These are phyloP conservation scores for Ceuthmochares aereus DNA, from an alignment of 2,113 vertebrate genomes.

Conservation along the genomic window DNA sequence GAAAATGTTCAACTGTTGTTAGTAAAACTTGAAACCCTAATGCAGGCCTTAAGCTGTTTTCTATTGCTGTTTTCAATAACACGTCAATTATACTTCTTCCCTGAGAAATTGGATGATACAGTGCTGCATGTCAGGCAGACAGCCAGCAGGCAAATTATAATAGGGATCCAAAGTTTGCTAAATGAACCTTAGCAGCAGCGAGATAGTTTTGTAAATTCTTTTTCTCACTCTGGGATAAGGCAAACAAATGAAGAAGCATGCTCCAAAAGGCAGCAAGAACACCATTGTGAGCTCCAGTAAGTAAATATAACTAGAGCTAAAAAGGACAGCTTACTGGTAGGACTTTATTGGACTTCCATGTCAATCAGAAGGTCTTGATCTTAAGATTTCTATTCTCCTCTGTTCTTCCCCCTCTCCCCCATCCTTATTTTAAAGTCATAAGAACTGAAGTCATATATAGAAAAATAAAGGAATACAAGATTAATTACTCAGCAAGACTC, in stretches of 20 bases:
- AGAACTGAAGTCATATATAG: neutral
- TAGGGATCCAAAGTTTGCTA: neutral
- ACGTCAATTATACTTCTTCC: neutral
- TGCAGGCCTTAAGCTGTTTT: neutral
- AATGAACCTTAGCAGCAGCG: neutral
- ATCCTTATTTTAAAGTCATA: neutral
- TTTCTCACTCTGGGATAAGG: neutral
- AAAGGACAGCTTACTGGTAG: neutral
- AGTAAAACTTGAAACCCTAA: neutral
- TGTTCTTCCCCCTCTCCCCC: fast-evolving
- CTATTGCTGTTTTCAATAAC: neutral
- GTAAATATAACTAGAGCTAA: neutral
- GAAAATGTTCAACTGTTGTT: neutral
- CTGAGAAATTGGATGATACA: neutral
- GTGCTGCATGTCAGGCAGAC: neutral
- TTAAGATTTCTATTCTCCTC: neutral
- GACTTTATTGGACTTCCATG: neutral
- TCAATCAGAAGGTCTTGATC: neutral
- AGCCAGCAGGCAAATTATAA: neutral
- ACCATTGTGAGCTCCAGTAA: neutral
- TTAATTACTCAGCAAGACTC: neutral
- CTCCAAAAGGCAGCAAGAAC: neutral
- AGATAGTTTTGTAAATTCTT: neutral
- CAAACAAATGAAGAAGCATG: neutral
- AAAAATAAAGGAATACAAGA: neutral